phyloP scores from a whole-genome alignment of 2,113 vertebrate genomes.

The Elephas maximus region DNA sequence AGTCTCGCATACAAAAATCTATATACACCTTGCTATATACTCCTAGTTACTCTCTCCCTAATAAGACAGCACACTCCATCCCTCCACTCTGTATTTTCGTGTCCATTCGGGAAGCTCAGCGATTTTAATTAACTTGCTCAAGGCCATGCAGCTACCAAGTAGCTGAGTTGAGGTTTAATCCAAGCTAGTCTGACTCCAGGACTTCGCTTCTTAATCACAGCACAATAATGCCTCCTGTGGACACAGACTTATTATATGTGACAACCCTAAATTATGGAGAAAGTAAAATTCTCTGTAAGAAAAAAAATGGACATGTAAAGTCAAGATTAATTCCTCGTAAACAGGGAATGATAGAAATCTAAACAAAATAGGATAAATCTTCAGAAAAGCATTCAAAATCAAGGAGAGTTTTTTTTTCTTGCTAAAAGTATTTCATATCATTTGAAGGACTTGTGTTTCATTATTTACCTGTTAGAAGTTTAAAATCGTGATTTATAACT shows the following conservation, averaged over 20 bases:
- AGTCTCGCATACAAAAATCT: no score
- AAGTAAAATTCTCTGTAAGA: not conserved
- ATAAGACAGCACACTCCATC: no score
- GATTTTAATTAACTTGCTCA: not conserved
- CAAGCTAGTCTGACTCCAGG: not conserved
- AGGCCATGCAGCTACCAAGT: not conserved
- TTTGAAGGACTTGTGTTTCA: not conserved
- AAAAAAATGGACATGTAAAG: not conserved
- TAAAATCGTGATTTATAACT: not conserved
- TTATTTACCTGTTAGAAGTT: not conserved
- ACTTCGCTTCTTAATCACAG: not conserved
- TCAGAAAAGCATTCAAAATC: not conserved
- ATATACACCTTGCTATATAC: no score
- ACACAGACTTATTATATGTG: not conserved
- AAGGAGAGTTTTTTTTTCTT: not conserved
- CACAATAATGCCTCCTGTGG: not conserved
- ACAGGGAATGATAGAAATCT: not conserved
- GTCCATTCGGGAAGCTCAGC: no score
- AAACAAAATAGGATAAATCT: not conserved
- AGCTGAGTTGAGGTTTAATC: no score
- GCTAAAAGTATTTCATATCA: not conserved
- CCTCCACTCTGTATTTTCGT: no score
- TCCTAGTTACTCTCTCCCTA: no score
- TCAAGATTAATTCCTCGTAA: constrained; percentile 3
- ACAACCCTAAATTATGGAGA: not conserved